Base-by-base conservation (phyloP, 2,113 vertebrate species). In the Thymallus thymallus region DNA sequence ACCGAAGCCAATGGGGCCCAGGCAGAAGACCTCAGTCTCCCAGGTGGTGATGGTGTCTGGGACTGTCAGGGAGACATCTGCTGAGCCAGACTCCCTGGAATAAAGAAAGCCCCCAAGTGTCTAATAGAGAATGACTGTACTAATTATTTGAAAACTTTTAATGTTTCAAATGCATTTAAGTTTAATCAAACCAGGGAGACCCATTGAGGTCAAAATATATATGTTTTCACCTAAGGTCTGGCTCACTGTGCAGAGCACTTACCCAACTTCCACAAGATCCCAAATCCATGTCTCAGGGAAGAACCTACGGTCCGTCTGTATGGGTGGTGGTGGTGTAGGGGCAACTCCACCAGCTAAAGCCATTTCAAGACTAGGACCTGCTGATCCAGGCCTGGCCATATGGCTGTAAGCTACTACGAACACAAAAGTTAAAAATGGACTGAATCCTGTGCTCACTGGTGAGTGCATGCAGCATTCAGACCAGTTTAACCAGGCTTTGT, bases 261-360 rank as follows among this genome's bases (percentile, higher is more conserved):
- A 96, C 96, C 94, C 80, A 0, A 92, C 77, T 35, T 84, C 75
- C 69, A 94, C 16, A 4, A 96, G 82, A 16, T 94, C 83, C 95
- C 95, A 98, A 32, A 97, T 89, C 95, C 95, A 96, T 0, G 95
- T 97, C 87, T 96, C 94, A 0, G 95, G 95, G 77, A 98, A 97
- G 67, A 88, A 89, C 3, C 85, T 92, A n/a, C 95, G 92, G 24
- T 94, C 22, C 0, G 76, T 93, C 68, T 86, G 82, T 0, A 75
- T 22, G 0, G 1, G 2, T 0, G 69, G 22, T 41, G 78, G 61
- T 23, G 14, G 10, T 6, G 13, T 23, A 3, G 35, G 26, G 16
- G 12, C 64, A 18, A 29, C 14, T 32, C 9, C 13, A 16, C 30
- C 30, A 29, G 5, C 30, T 9, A 9, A 7, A 32, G 7, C 16